These are phyloP conservation scores for Aphidius colemani DNA, from an alignment of 2,888 invertebrate species.

Conservation along the genomic window DNA sequence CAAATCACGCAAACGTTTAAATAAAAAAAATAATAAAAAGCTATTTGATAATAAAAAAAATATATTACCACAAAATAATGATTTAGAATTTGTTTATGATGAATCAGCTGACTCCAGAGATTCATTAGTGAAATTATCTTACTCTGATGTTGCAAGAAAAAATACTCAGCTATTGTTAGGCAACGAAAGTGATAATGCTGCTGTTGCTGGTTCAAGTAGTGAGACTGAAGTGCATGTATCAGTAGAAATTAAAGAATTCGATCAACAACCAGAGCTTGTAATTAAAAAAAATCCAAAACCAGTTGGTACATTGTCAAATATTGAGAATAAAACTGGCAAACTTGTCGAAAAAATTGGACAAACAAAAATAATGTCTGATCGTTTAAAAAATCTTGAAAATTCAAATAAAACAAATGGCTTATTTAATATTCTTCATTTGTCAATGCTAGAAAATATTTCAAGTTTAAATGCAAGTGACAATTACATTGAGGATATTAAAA, in stretches of 20 bases:
- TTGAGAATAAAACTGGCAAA: conserved; percentile 39
- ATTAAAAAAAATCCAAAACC: conserved; percentile 45
- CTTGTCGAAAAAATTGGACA: conserved; percentile 63
- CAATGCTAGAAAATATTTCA: conserved; percentile 65
- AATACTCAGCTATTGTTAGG: conserved; percentile 21
- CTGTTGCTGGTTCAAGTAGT: conserved; percentile 3
- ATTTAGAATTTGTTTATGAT: conserved; percentile 40
- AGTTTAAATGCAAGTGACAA: conserved; percentile 64
- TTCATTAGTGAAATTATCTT: conserved; percentile 38
- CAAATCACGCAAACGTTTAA: conserved; percentile 28
- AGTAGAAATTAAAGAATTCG: conserved; percentile 16
- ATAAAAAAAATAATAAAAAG: conserved; percentile 30
- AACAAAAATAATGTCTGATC: conserved; percentile 62
- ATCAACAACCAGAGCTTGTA: conserved; percentile 23
- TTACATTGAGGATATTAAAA: conserved; percentile 65
- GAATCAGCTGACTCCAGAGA: conserved; percentile 37
- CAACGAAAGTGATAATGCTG: conserved; percentile 21
- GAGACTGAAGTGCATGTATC: conserved; percentile 16
- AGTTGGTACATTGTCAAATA: conserved; percentile 46
- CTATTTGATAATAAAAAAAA: background rate
- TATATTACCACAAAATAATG: conserved; percentile 11
- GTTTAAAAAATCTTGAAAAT: conserved; percentile 65
- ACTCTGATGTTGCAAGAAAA: conserved; percentile 46
- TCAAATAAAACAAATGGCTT: conserved; percentile 64
- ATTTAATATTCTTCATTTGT: conserved; percentile 68